Evolutionary conservation across 2,113 vertebrate species (phyloP), one percentile per base, ranked within the genome.

Genomic region (Amazona vittata): DNA sequence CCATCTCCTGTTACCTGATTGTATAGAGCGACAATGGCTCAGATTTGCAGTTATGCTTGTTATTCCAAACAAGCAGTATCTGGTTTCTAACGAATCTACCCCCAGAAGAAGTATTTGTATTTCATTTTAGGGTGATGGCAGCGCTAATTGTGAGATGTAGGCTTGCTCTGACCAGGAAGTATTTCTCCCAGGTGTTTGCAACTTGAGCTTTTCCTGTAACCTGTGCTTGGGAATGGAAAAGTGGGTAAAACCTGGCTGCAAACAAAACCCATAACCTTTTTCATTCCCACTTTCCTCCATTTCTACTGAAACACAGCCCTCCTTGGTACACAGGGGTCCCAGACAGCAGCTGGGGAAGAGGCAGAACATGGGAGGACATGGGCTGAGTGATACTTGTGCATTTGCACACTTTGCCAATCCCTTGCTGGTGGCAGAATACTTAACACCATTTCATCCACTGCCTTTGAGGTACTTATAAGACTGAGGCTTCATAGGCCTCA

Each of bases 291-390:
- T 77, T 74, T 20, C 31, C 31, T 52, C 31, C 8, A 0, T 5
- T 52, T 59, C 41, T 49, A 29, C 35, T 17, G 2, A 71, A 68
- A 43, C 0, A 1, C 33, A 24, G 41, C 28, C 37, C 52, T 31
- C 0, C 25, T 21, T 1, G 1, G 12, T 31, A n/a, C 49, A 35
- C 0, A 0, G 35, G 33, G 81, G 12, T 69, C 25, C 16, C 0
- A 0, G 41, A 53, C 6, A 50, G 73, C 29, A 20, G 37, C 5
- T n/a, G 46, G n/a, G 41, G 60, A 82, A 55, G n/a, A 84, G 31
- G 46, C 1, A 63, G 74, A 22, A 35, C 10, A 1, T 0, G 4
- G 25, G 20, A 33, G 33, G 37, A 39, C 29, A 12, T 0, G 6
- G 8, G 57, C 79, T 3, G 33, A 73, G 37, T 3, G 24, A 4